Evolutionary conservation across 2,797 vertebrate species (phyloP), one percentile per base, ranked within the genome.

Genomic region (Phylloscopus collybita): DNA sequence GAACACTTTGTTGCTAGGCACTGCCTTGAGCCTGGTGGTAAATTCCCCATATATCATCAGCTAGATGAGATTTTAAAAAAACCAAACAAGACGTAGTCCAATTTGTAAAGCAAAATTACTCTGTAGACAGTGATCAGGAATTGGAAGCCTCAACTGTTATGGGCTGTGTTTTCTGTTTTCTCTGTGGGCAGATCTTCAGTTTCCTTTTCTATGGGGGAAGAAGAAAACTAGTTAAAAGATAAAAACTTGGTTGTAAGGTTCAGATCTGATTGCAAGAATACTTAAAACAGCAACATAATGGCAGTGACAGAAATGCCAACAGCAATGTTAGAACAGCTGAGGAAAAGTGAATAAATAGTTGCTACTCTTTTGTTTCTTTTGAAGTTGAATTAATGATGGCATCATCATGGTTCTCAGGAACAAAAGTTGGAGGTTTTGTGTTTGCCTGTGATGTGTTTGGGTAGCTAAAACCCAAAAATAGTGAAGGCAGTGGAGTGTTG

Each of bases 1-100:
- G 16, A 93, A 36, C 36, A 61, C 70, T 91, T 95, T n/a, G 76
- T 92, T 95, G 88, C 90, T 93, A 95, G 88, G 76, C 62, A 42
- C 27, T 94, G 54, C n/a, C 27, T 83, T 78, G 62, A 81, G 62
- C 47, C n/a, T 84, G 29, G 20, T 78, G 38, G 30, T 30, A 72
- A 38, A 20, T 88, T 93, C 56, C 40, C 49, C 18, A 20, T 76
- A 17, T 16, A 76, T 65, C 62, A 79, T 80, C 40, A 81, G 26
- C 26, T 59, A 67, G 54, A 34, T 81, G 59, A 90, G 47, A 10
- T 53, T 45, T 54, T 29, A 40, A 40, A 40, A 40, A 40, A 38
- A 38, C 38, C 38, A 38, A 38, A 38, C 38, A 38, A 38, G 13
- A 54, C 5, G 30, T 54, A 54, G 51, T 56, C 91, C 40, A 59